Evolutionary conservation across 2,888 invertebrate species (phyloP).

Genomic region (Ectropis crepuscularia): DNA sequence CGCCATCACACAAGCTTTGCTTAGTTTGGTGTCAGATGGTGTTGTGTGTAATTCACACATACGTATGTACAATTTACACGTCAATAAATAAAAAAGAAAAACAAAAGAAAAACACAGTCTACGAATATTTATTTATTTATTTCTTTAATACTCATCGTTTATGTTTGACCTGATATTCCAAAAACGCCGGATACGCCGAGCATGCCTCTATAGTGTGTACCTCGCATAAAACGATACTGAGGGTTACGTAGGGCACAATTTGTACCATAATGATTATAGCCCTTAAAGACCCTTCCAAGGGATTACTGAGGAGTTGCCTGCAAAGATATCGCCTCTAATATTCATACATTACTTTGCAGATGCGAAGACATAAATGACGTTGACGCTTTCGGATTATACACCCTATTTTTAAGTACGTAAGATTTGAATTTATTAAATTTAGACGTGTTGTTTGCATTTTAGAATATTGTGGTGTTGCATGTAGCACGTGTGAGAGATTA

Average conservation of each 20-base stretch:
- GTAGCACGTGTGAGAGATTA: conserved; percentile 19
- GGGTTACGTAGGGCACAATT: conserved; percentile 51
- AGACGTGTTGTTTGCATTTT: conserved; percentile 6
- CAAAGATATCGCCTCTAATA: conserved; percentile 53
- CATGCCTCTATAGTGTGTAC: conserved; percentile 1
- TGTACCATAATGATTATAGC: conserved; percentile 59
- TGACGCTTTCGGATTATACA: background rate
- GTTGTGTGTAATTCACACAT: too few relatives aligned
- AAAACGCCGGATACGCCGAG: conserved; percentile 13
- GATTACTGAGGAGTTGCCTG: conserved; percentile 45
- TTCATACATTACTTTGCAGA: conserved; percentile 43
- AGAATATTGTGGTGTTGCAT: conserved; percentile 27
- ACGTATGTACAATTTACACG: too few relatives aligned
- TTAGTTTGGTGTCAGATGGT: too few relatives aligned
- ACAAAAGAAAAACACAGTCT: too few relatives aligned
- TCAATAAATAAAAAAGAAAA: too few relatives aligned
- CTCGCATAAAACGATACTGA: conserved; percentile 18
- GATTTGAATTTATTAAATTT: background rate
- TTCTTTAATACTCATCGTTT: too few relatives aligned
- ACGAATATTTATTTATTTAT: too few relatives aligned
- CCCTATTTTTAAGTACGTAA: background rate
- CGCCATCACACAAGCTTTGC: too few relatives aligned
- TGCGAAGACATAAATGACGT: conserved; percentile 24
- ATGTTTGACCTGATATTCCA: background rate
- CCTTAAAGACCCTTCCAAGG: conserved; percentile 46